phyloP scores from a whole-genome alignment of 2,888 invertebrate genomes.

The Drosophila prolongata region DNA sequence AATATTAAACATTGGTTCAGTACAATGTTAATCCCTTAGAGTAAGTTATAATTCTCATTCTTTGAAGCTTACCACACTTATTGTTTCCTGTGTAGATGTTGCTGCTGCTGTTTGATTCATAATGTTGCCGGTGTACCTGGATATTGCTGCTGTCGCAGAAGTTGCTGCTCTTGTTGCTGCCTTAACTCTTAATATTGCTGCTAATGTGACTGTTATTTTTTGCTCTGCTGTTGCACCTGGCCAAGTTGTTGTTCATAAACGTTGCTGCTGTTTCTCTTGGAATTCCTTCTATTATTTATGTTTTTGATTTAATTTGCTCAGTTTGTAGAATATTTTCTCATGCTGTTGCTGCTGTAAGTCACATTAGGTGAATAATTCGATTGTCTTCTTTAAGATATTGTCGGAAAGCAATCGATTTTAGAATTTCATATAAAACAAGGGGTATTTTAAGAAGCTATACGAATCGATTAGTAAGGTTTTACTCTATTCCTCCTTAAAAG shows the following conservation, averaged over 20 bases:
- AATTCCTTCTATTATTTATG: conserved; percentile 14
- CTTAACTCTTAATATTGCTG: conserved; percentile 29
- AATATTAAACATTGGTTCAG: too few relatives aligned
- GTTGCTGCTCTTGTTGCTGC: conserved; percentile 10
- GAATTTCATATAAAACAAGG: too few relatives aligned
- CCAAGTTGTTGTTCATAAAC: conserved; percentile 1
- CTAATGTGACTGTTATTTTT: conserved; percentile 23
- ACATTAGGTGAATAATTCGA: not conserved
- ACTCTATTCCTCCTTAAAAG: too few relatives aligned
- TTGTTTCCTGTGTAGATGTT: conserved; percentile 9
- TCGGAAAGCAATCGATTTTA: not conserved
- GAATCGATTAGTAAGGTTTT: not conserved
- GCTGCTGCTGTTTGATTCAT: conserved; percentile 23
- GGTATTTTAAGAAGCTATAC: not conserved
- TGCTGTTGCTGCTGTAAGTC: not conserved
- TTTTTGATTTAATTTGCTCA: conserved; percentile 10
- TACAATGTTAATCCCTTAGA: too few relatives aligned
- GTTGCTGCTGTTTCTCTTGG: not conserved
- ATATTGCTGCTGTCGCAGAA: conserved; percentile 10
- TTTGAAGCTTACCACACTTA: too few relatives aligned
- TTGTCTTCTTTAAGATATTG: not conserved
- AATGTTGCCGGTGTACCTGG: conserved; percentile 16
- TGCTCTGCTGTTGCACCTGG: conserved; percentile 16
- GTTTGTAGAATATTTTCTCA: not conserved
- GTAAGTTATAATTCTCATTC: too few relatives aligned